These are phyloP conservation scores for Empidonax traillii DNA, from an alignment of 2,113 vertebrate genomes.

Conservation along the genomic window DNA sequence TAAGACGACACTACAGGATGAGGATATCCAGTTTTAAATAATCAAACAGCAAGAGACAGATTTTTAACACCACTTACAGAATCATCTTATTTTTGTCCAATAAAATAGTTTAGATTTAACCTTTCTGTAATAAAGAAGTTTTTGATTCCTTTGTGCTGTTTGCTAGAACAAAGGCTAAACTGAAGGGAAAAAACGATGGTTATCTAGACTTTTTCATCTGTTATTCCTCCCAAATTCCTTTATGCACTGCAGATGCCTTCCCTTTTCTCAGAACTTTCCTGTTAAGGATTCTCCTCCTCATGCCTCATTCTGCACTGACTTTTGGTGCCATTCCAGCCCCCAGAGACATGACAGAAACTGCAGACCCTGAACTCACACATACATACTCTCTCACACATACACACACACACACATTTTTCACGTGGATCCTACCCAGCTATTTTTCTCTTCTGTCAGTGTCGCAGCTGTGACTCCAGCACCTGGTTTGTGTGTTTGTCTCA, in stretches of 20 bases:
- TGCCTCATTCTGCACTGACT: neutral
- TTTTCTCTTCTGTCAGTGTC: neutral
- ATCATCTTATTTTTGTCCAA: neutral
- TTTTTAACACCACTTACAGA: neutral
- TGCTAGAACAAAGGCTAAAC: neutral
- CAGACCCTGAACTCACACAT: neutral
- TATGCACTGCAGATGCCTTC: neutral
- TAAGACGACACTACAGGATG: neutral
- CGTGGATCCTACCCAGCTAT: neutral
- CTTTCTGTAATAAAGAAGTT: neutral
- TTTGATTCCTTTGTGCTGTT: neutral
- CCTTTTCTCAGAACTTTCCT: neutral
- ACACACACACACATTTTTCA: neutral
- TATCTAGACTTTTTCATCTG: neutral
- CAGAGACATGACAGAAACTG: neutral
- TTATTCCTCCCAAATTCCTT: neutral
- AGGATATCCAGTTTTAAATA: neutral
- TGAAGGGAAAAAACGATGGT: neutral
- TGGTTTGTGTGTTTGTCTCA: neutral
- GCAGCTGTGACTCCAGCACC: neutral
- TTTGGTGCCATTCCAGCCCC: neutral
- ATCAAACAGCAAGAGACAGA: neutral
- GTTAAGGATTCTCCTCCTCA: neutral
- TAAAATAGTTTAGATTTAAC: neutral
- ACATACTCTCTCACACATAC: too few relatives aligned